Conservation (phyloP, 2,113 vertebrate species). For the Campylorhamphus procurvoides region DNA sequence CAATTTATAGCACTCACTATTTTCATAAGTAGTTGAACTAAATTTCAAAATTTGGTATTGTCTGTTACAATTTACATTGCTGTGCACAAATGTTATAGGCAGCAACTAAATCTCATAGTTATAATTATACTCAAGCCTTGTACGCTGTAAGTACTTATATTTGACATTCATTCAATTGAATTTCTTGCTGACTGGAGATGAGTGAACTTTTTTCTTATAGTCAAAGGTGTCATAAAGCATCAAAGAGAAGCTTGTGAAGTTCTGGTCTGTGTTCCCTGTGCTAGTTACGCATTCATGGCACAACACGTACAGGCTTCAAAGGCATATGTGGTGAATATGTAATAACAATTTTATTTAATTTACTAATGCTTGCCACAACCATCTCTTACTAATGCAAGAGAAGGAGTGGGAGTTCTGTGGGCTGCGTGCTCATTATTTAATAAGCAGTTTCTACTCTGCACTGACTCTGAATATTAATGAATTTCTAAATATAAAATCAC, state of each 20-base stretch:
- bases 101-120: background rate
- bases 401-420: constrained; percentile 6
- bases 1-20: background rate
- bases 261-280: background rate
- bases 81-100: background rate
- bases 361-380: constrained; percentile 6
- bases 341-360: constrained; percentile 64
- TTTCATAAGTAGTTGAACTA: background rate
- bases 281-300: constrained; percentile 19
- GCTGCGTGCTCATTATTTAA: constrained; percentile 52
- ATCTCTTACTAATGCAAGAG: constrained; percentile 15
- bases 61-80: background rate
- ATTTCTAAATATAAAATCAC: constrained; percentile 46
- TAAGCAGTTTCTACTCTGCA: constrained; percentile 18
- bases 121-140: background rate
- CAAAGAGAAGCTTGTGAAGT: background rate
- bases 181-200: constrained; percentile 1
- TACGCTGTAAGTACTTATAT: background rate
- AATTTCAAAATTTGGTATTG: background rate
- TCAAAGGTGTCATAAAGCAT: background rate
- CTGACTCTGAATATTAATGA: constrained; percentile 49
- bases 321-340: constrained; percentile 1
- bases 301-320: background rate
- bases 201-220: constrained; percentile 4
- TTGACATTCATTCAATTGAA: background rate